Evolutionary conservation across 2,888 invertebrate genomes (phyloP).

Genomic region (Lycia hirtaria): DNA sequence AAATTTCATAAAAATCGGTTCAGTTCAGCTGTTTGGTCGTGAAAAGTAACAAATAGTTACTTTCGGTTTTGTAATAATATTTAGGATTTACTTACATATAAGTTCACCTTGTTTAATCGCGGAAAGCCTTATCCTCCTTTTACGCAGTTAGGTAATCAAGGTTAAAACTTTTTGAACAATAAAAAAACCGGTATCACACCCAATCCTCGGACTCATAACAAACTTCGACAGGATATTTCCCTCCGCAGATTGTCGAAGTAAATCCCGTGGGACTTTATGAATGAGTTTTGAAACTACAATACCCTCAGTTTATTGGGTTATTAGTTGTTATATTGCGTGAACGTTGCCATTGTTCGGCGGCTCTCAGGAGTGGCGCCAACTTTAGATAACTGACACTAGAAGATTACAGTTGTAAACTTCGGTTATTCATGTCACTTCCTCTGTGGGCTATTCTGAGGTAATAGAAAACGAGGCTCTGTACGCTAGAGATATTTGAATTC

Average conservation of each 20-base stretch:
- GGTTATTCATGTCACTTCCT: slow-evolving; percentile 33
- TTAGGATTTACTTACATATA: too few species aligned
- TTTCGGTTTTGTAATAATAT: too few species aligned
- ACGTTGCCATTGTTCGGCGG: slow-evolving; percentile 47
- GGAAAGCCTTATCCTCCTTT: too few species aligned
- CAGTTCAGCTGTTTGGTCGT: too few species aligned
- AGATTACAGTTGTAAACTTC: slow-evolving; percentile 40
- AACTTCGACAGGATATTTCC: slow-evolving; percentile 54
- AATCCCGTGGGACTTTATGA: slow-evolving; percentile 57
- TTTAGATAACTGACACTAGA: slow-evolving; percentile 41
- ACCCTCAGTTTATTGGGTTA: slow-evolving; percentile 59
- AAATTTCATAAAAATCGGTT: too few species aligned
- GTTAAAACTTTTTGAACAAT: too few species aligned
- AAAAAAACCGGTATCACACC: slow-evolving; percentile 21
- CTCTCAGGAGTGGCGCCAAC: slow-evolving; percentile 59
- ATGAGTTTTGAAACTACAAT: slow-evolving; percentile 57
- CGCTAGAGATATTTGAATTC: too few species aligned
- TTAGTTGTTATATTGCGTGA: slow-evolving; percentile 61
- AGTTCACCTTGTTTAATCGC: too few species aligned
- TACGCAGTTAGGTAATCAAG: too few species aligned
- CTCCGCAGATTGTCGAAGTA: slow-evolving; percentile 51
- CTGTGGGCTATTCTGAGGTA: background rate
- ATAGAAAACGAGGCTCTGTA: background rate
- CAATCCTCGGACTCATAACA: slow-evolving; percentile 23
- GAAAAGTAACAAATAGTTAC: too few species aligned